Evolutionary conservation across 1,140 invertebrate species (phyloP), one percentile per base, ranked within the genome.

Genomic region (Danaus plexippus): DNA sequence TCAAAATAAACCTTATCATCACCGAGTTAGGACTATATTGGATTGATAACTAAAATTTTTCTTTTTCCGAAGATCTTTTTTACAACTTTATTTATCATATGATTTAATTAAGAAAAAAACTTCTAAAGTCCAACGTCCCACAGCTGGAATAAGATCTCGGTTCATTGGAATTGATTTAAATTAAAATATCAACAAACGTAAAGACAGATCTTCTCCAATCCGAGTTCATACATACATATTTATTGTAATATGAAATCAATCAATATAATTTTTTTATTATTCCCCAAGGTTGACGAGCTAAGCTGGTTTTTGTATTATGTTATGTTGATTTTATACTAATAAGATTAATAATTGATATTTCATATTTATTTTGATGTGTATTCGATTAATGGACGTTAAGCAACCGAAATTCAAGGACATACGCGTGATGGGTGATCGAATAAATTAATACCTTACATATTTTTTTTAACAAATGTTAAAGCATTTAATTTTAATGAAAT

Each of bases 101-200:
- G 75, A 73, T 32, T 32, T 32, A 32, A 32, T 32, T 32, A 32
- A 32, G 22, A 32, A 32, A 32, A 22, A 32, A 32, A 32, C 22
- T 32, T 32, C 22, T 32, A 32, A 32, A 32, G 22, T 32, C 22
- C 22, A 32, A 32, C 7, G 22, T 32, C 22, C 22, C 22, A 32
- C 22, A 4, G 22, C 22, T 32, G 22, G 22, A 32, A 32, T 32
- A 32, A 32, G 22, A 32, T 32, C 22, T 32, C 22, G 22, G 22
- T 32, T 32, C 22, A 32, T 32, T 32, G 22, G 77, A 83, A 82
- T 83, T 80, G 80, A 85, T 83, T 85, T 75, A 76, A 80, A 82
- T 80, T 79, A 80, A 84, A 82, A 79, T 80, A 70, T 61, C 69
- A 68, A 70, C 73, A 80, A 71, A 75, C 72, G 82, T 83, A 80